Percentiles rank a stretch among this genome's conserved stretches.
Conservation (phyloP, 2,888 invertebrate species). For the Nezara viridula region DNA sequence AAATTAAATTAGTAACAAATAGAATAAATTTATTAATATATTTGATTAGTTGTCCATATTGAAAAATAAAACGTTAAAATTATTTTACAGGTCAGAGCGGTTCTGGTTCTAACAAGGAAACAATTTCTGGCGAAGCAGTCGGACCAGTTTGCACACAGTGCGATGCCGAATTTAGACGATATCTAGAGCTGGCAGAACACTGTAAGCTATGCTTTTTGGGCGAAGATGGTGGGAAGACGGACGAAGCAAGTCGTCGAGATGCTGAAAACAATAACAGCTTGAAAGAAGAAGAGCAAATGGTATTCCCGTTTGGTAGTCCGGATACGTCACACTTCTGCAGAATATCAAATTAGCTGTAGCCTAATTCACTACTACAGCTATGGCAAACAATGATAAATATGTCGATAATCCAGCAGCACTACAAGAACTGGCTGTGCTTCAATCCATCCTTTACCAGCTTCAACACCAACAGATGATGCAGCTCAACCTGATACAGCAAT, state of each 20-base stretch:
- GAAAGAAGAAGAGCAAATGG: slow-evolving; percentile 72
- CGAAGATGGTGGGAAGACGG: slow-evolving; percentile 63
- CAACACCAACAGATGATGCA: slow-evolving; percentile 97
- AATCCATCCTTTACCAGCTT: slow-evolving; percentile 90
- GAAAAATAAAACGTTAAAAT: not conserved
- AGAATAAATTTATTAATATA: not conserved
- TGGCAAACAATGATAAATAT: slow-evolving; percentile 69
- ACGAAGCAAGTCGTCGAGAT: slow-evolving; percentile 74
- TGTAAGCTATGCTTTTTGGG: slow-evolving; percentile 72
- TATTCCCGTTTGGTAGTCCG: slow-evolving; percentile 74
- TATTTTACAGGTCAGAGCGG: slow-evolving; percentile 77
- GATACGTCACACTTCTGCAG: slow-evolving; percentile 89
- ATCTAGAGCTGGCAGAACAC: slow-evolving; percentile 76
- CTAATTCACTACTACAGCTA: slow-evolving; percentile 82
- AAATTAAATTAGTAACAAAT: no score
- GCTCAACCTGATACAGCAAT: slow-evolving; percentile 91
- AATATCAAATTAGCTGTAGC: slow-evolving; percentile 98
- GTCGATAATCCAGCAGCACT: slow-evolving; percentile 79
- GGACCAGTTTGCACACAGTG: slow-evolving; percentile 71
- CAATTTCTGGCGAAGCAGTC: slow-evolving; percentile 63
- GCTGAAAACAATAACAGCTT: slow-evolving; percentile 83
- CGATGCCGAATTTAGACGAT: slow-evolving; percentile 75
- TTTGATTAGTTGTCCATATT: not conserved
- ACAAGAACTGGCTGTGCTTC: slow-evolving; percentile 89
- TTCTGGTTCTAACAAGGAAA: slow-evolving; percentile 78